Percentiles rank a stretch among this genome's conserved stretches.
Evolutionary conservation across 2,888 invertebrate genomes (phyloP).

Genomic region (Seira musarum): DNA sequence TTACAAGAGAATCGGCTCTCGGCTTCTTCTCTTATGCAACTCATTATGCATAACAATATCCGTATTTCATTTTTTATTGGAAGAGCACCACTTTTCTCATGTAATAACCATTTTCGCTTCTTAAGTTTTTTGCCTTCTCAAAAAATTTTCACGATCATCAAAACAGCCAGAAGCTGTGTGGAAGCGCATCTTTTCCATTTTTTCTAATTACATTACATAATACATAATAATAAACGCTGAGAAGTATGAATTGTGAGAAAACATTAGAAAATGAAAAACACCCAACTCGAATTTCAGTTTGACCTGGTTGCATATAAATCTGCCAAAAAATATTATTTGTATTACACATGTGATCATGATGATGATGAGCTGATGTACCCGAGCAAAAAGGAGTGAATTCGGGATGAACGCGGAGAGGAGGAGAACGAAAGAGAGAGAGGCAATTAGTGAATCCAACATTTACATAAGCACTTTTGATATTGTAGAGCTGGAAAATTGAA

Average conservation of each 20-base stretch:
- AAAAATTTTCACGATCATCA: slow-evolving; percentile 2
- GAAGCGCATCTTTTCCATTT: not conserved
- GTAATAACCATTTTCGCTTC: slow-evolving; percentile 19
- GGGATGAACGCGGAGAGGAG: no score
- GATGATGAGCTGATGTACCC: no score
- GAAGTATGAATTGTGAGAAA: not conserved
- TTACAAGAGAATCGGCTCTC: not conserved
- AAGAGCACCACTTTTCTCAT: slow-evolving; percentile 12
- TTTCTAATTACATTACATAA: not conserved
- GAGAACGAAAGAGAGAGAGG: not conserved
- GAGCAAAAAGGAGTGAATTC: not conserved
- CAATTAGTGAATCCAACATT: not conserved
- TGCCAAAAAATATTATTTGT: not conserved
- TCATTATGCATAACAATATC: slow-evolving; percentile 39
- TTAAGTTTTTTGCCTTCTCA: not conserved
- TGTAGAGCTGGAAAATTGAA: slow-evolving; percentile 1
- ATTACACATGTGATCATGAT: not conserved
- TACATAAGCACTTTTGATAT: slow-evolving; percentile 7
- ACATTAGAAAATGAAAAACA: not conserved
- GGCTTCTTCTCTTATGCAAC: slow-evolving; percentile 8
- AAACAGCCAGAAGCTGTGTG: not conserved
- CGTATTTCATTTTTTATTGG: slow-evolving; percentile 54
- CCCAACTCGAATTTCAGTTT: not conserved
- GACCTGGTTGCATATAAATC: not conserved
- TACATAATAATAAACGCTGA: not conserved